Conservation (phyloP, 1,140 invertebrate genomes). For the Chymomyza costata region DNA sequence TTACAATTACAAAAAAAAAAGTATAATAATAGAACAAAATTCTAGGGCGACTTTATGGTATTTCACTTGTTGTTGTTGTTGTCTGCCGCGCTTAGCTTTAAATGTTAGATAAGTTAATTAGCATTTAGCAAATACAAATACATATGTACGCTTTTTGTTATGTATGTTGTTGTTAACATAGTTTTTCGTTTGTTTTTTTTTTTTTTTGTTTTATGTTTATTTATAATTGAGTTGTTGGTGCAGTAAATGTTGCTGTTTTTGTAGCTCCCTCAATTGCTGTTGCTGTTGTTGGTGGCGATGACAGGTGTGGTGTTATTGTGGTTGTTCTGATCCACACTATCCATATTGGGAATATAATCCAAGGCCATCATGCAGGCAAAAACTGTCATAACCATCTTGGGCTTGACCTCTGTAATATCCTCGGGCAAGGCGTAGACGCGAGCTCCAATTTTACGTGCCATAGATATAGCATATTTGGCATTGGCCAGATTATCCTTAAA, state of each 20-base stretch:
- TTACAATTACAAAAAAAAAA: constrained; percentile 39
- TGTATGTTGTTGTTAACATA: constrained; percentile 8
- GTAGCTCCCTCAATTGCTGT: constrained; percentile 35
- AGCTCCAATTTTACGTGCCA: constrained; percentile 97
- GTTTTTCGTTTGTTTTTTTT: constrained; percentile 6
- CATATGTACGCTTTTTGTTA: constrained; percentile 7
- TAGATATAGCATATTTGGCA: constrained; percentile 99
- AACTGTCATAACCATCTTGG: constrained; percentile 99
- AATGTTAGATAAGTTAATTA: constrained; percentile 25
- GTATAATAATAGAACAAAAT: constrained; percentile 18
- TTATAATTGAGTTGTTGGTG: constrained; percentile 27
- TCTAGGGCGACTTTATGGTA: constrained; percentile 15
- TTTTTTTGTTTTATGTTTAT: constrained; percentile 11
- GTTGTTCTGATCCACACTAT: constrained; percentile 76
- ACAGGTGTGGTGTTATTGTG: too few species aligned
- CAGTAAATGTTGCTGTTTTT: constrained; percentile 18
- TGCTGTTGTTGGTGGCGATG: constrained; percentile 56
- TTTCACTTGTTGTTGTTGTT: not conserved
- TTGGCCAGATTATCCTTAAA: constrained; percentile 94
- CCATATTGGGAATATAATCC: constrained; percentile 94
- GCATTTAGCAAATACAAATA: too few species aligned
- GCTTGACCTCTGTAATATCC: constrained; percentile 98
- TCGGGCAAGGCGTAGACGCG: constrained; percentile 99
- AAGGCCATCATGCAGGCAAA: constrained; percentile 99
- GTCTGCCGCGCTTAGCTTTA: constrained; percentile 1